phyloP scores from a whole-genome alignment of 2,113 vertebrate genomes.

The Dipodomys spectabilis region DNA sequence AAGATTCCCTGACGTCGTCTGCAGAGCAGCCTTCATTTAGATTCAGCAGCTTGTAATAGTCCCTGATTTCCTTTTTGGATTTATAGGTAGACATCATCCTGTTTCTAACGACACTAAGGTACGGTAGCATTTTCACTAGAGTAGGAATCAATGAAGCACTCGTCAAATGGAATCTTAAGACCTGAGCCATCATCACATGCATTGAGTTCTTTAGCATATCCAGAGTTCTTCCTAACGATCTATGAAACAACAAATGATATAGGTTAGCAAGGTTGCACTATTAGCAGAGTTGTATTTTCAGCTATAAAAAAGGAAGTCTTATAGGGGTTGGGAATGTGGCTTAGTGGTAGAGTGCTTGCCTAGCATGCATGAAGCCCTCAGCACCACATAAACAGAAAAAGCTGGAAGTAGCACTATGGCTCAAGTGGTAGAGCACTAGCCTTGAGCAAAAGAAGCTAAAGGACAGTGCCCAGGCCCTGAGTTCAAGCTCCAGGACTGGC shows the following conservation, averaged over 20 bases:
- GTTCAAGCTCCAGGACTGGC: too few relatives aligned
- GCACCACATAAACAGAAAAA: too few relatives aligned
- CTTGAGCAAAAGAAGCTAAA: too few relatives aligned
- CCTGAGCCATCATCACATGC: constrained; percentile 63
- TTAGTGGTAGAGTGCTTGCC: too few relatives aligned
- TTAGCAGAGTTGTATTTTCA: not conserved
- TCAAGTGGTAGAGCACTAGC: too few relatives aligned
- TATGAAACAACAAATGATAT: constrained; percentile 65
- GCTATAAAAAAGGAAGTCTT: not conserved
- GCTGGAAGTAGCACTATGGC: too few relatives aligned
- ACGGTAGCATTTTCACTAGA: constrained; percentile 57
- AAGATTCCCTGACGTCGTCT: constrained; percentile 91
- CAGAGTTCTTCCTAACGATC: constrained; percentile 74
- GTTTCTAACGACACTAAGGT: constrained; percentile 44
- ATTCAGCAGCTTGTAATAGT: constrained; percentile 86
- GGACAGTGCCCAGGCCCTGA: too few relatives aligned
- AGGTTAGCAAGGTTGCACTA: not conserved
- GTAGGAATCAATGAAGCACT: constrained; percentile 62
- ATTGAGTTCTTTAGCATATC: constrained; percentile 59
- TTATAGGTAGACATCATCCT: constrained; percentile 82
- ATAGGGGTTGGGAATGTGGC: too few relatives aligned
- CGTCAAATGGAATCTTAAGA: constrained; percentile 59
- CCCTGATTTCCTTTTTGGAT: constrained; percentile 72
- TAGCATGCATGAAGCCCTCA: too few relatives aligned
- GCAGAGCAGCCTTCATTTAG: constrained; percentile 87